Percentiles rank a stretch among this genome's conserved stretches.
Conservation (phyloP, 2,113 vertebrate genomes). For the Ochotona curzoniae region DNA sequence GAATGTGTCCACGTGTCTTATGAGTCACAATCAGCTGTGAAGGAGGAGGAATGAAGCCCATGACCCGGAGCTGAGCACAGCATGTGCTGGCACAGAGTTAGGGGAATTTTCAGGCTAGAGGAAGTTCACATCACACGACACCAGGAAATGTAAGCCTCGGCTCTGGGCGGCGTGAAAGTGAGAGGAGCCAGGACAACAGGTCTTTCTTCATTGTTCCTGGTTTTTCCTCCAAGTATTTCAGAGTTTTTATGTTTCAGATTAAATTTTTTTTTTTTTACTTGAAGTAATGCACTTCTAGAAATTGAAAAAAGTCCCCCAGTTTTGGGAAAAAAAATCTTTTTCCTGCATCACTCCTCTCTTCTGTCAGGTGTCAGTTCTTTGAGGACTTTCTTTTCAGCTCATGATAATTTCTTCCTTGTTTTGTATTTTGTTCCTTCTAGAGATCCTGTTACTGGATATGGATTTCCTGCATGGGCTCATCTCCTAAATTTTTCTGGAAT, state of each 20-base stretch:
- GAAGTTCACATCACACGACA: constrained; percentile 38
- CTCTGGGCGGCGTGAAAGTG: constrained; percentile 12
- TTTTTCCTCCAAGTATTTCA: background rate
- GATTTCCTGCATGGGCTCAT: background rate
- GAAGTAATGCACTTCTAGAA: constrained; percentile 10
- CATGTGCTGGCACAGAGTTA: background rate
- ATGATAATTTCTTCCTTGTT: background rate
- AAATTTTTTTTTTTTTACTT: background rate
- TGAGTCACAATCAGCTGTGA: constrained; percentile 57
- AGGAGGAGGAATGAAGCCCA: constrained; percentile 23
- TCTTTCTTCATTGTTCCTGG: background rate
- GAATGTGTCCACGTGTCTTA: background rate
- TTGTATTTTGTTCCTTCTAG: background rate
- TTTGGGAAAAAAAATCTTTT: background rate
- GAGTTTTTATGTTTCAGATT: background rate
- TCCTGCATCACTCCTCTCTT: background rate
- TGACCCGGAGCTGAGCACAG: background rate
- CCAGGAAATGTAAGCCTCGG: constrained; percentile 5
- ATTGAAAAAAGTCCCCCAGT: background rate
- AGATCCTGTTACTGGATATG: background rate
- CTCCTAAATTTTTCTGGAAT: background rate
- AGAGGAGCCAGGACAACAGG: background rate
- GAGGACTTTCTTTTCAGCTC: background rate
- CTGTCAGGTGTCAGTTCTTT: background rate
- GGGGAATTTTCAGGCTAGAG: constrained; percentile 32